Base-by-base conservation (phyloP, 2,888 invertebrate genomes). In the Scaptomyza parva region DNA sequence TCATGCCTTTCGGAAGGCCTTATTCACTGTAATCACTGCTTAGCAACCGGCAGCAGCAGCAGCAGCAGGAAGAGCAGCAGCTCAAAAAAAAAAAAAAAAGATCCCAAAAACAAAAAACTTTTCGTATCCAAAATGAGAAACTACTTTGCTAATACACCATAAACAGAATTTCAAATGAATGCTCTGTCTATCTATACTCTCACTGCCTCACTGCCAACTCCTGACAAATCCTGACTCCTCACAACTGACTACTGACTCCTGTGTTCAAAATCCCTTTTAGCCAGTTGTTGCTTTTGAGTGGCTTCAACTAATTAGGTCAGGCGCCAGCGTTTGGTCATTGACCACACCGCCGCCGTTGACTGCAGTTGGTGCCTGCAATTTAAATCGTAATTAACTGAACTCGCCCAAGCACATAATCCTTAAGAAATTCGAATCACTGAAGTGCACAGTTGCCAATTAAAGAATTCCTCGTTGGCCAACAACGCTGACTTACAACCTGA, bases 151-250 rank as follows among this genome's bases (percentile, higher is more conserved):
- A 33, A 54, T 70, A 65, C 47, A 55, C 64, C 52, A 64, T 69
- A 83, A 79, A 83, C 80, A 70, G 87, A 81, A 84, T 78, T 43
- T 61, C 44, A 65, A 76, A 86, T 84, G 82, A 76, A 76, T 76
- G 48, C 24, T 53, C 47, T 52, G 22, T 30, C 35, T 20, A 12
- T 39, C 47, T 43, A 33, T 53, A 33, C 58, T n/a, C n/a, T n/a
- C n/a, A n/a, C n/a, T n/a, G n/a, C n/a, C n/a, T n/a, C n/a, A n/a
- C n/a, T n/a, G n/a, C n/a, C n/a, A n/a, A n/a, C n/a, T 18, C 22
- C 53, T 54, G 69, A 35, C 35, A 14, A 35, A 52, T 70, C 54
- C 54, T 55, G 60, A 51, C 47, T 39, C 73, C 61, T 40, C 33
- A n/a, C n/a, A n/a, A n/a, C 47, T 17, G 43, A 30, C 44, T 2